Evolutionary conservation across 2,888 invertebrate species (phyloP).

Genomic region (Meganola albula): DNA sequence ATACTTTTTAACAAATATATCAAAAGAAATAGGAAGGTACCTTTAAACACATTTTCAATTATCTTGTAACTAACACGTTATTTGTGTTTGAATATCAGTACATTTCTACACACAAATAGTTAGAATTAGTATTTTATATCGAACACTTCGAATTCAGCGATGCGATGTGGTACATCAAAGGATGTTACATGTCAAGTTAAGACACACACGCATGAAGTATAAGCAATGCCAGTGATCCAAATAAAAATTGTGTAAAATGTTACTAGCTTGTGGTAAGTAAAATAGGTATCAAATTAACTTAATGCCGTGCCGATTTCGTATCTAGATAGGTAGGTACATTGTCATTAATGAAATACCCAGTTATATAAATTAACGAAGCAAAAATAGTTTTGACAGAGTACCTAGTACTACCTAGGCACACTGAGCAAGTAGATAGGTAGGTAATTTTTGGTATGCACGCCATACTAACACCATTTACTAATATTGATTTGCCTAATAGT

Average conservation of each 20-base stretch:
- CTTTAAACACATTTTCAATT: constrained; percentile 36
- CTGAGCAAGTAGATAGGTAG: too few relatives aligned
- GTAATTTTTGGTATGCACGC: too few relatives aligned
- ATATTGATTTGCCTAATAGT: too few relatives aligned
- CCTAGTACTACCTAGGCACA: too few relatives aligned
- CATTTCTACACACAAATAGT: constrained; percentile 42
- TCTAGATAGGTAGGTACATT: too few relatives aligned
- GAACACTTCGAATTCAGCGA: constrained; percentile 36
- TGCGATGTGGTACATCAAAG: constrained; percentile 46
- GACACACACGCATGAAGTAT: constrained; percentile 27
- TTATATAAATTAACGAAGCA: too few relatives aligned
- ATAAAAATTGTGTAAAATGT: constrained; percentile 38
- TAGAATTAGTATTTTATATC: constrained; percentile 38
- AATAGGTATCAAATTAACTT: constrained; percentile 4
- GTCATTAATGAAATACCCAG: too few relatives aligned
- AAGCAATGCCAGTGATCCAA: constrained; percentile 43
- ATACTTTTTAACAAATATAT: too few relatives aligned
- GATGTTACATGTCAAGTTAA: constrained; percentile 33
- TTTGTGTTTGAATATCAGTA: constrained; percentile 24
- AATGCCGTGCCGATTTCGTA: neutral
- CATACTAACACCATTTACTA: too few relatives aligned
- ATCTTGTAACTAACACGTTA: constrained; percentile 20
- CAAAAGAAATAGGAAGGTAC: constrained; percentile 25
- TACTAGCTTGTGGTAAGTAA: constrained; percentile 10
- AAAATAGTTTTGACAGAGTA: too few relatives aligned